Conservation (phyloP, 2,113 vertebrate species). For the Saguinus imperator region DNA sequence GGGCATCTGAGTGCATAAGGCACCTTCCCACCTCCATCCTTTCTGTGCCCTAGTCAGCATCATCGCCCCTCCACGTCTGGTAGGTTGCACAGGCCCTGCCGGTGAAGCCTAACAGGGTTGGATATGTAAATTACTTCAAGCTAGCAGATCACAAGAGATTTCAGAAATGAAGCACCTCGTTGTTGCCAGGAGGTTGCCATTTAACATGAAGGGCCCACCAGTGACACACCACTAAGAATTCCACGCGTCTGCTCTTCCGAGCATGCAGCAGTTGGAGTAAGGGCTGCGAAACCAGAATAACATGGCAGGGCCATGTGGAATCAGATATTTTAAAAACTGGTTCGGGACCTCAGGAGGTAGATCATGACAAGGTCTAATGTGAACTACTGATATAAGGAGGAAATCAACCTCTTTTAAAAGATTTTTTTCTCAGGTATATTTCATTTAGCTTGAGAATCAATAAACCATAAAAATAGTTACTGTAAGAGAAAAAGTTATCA, state of each 20-base stretch:
- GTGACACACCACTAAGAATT: background rate
- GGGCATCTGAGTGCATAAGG: background rate
- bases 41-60: background rate
- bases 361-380: background rate
- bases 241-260: background rate
- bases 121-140: background rate
- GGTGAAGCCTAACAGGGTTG: background rate
- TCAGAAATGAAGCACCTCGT: background rate
- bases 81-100: background rate
- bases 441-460: conserved; percentile 5
- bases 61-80: background rate
- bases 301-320: background rate
- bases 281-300: background rate
- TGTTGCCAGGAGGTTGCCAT: background rate
- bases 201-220: background rate
- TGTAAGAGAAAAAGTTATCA: background rate
- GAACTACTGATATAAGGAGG: background rate
- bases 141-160: background rate
- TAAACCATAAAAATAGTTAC: conserved; percentile 30
- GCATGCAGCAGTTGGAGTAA: background rate
- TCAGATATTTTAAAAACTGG: background rate
- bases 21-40: background rate
- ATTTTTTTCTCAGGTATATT: background rate
- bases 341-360: background rate
- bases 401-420: background rate